Evolutionary conservation across 2,113 vertebrate species (phyloP), one percentile per base, ranked within the genome.

Genomic region (Peromyscus maniculatus): DNA sequence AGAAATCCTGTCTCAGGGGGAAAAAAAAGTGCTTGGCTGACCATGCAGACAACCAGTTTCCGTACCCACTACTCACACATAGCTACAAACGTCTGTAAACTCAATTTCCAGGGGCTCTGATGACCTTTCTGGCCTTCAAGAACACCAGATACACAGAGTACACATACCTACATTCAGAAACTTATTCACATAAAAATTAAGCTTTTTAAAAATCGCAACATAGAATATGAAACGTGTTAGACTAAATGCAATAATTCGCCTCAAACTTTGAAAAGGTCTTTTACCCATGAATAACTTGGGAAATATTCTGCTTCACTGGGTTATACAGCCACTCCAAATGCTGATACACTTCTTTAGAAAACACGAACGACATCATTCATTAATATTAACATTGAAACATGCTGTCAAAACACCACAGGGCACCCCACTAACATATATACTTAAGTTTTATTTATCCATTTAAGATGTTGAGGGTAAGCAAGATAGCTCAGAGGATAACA

Each of bases 281-380:
- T 88, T 49, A 88, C 7, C 67, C 28, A 67, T n/a, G 49, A 5
- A 31, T 33, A 39, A 92, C 71, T 95, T 72, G 52, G n/a, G 8
- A 79, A 91, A 83, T 93, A 88, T 83, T 39, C 49, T 88, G 62
- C 31, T 46, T 96, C 55, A 83, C 13, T 66, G 15, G 71, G 46
- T 87, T 91, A 91, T 10, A 4, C 3, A 87, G 57, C 33, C 91
- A 59, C 74, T 89, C 57, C 24, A 89, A 90, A 86, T 46, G 78
- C 55, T 24, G n/a, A 83, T 46, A 77, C 4, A 72, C 78, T 94
- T 91, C 64, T 79, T 89, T 67, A 91, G 31, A 83, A 83, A 83
- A 39, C 22, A 83, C 6, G 55, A 95, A 80, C 21, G 7, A 24
- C 46, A 1, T 62, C 24, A 69, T 19, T 64, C 46, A 52, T 78